phyloP scores from a whole-genome alignment of 2,113 vertebrate species.

The Callionymus lyra region DNA sequence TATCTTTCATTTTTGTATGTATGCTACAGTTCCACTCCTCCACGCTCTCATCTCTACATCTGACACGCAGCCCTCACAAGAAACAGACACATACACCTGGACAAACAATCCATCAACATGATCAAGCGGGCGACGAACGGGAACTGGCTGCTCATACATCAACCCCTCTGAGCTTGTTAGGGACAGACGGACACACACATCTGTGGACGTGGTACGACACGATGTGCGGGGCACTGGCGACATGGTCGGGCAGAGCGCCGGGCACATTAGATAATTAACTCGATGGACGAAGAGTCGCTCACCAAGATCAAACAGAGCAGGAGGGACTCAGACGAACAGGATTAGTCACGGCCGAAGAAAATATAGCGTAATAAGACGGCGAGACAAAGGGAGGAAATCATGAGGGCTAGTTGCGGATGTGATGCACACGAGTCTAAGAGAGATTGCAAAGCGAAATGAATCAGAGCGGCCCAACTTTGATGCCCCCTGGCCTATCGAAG shows the following conservation, averaged over 20 bases:
- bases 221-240: constrained; percentile 1
- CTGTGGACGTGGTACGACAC: constrained; percentile 3
- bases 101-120: constrained; percentile 48
- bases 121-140: constrained; percentile 43
- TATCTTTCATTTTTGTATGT: too few relatives aligned
- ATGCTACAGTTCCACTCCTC: too few relatives aligned
- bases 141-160: constrained; percentile 48
- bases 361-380: too few relatives aligned
- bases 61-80: too few relatives aligned
- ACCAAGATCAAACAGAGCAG: not conserved
- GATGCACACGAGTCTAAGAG: too few relatives aligned
- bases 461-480: too few relatives aligned
- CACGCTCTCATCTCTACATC: too few relatives aligned
- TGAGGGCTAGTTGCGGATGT: too few relatives aligned
- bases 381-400: too few relatives aligned
- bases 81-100: constrained; percentile 14
- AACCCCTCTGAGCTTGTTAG: constrained; percentile 52
- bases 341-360: not conserved
- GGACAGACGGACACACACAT: constrained; percentile 25
- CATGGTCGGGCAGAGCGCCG: not conserved
- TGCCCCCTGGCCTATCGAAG: too few relatives aligned
- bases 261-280: not conserved
- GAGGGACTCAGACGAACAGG: not conserved
- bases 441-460: too few relatives aligned
- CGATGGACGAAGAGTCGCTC: not conserved